Evolutionary conservation across 2,113 vertebrate genomes (phyloP), one percentile per base, ranked within the genome.

Genomic region (Pachyramphus minor): DNA sequence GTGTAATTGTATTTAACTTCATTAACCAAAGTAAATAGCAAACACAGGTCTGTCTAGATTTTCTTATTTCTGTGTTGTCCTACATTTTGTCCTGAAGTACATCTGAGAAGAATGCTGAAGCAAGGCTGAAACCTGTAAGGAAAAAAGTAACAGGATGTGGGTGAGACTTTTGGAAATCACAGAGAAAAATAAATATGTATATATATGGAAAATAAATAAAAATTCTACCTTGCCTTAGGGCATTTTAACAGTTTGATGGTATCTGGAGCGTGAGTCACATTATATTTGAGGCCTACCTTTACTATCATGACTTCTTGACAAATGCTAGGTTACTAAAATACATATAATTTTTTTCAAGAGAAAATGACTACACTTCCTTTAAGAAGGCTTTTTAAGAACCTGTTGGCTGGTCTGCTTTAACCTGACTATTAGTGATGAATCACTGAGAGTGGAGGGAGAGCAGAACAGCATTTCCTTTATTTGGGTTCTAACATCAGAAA

Each of bases 161-260:
- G 18, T 95, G 44, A 93, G 50, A 84, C 5, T 92, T 97, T 87
- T 69, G n/a, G 69, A 97, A 89, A 90, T 87, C 45, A 58, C 39
- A 41, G 5, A 37, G 5, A 44, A 4, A 39, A 47, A 50, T 12
- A 60, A 30, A 27, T 56, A 87, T 67, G 13, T 25, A 28, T 0
- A 31, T n/a, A 58, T 23, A 35, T 10, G 8, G 12, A 35, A 85
- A 74, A 60, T 12, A 76, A 75, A 67, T 72, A 89, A 95, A 96
- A 53, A 92, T 78, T 96, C 50, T 79, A 33, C 92, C 67, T 80
- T 86, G 77, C 8, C 39, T 93, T 53, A 80, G 78, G 75, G 77
- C 63, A 64, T 95, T 96, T 96, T 93, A 96, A 78, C 45, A 90
- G 35, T 37, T 74, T 93, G 88, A 89, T 85, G 31, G 60, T 84